A percentile compares a stretch with the other conserved stretches of the same genome.
phyloP scores from a whole-genome alignment of 1,140 invertebrate genomes.

The Achroia grisella region DNA sequence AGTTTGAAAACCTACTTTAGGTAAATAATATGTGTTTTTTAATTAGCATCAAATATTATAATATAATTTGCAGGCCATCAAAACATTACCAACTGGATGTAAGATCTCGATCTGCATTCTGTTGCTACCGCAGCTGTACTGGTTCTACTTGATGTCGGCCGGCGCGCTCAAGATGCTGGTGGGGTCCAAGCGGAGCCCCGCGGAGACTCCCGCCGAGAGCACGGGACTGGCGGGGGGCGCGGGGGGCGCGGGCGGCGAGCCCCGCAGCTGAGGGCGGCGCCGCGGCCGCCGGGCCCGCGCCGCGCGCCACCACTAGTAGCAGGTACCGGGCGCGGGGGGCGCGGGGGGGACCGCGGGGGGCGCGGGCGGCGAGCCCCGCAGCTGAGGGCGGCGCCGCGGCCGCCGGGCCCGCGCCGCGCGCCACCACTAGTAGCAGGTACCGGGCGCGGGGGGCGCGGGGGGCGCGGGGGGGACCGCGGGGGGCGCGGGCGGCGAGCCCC shows the following conservation, averaged over 20 bases:
- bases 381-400: too few relatives aligned
- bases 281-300: too few relatives aligned
- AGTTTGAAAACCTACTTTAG: too few relatives aligned
- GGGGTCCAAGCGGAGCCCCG: slow-evolving; percentile 4
- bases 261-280: slow-evolving; percentile 33
- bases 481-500: slow-evolving; percentile 15
- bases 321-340: neutral
- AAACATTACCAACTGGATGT: slow-evolving; percentile 75
- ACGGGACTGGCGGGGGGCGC: slow-evolving; percentile 1
- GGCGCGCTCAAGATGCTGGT: slow-evolving; percentile 76
- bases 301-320: too few relatives aligned
- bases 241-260: slow-evolving; percentile 8
- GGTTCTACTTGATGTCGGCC: slow-evolving; percentile 80
- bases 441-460: neutral
- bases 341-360: too few relatives aligned
- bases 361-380: too few relatives aligned
- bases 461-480: slow-evolving; percentile 1
- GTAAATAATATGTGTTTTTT: too few relatives aligned
- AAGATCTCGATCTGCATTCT: slow-evolving; percentile 78
- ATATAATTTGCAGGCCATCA: slow-evolving; percentile 63
- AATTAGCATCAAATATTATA: too few relatives aligned
- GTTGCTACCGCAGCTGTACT: slow-evolving; percentile 80
- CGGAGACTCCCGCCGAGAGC: neutral
- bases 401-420: too few relatives aligned
- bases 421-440: too few relatives aligned